Conservation (phyloP, 2,113 vertebrate genomes). For the Pelecanus crispus region DNA sequence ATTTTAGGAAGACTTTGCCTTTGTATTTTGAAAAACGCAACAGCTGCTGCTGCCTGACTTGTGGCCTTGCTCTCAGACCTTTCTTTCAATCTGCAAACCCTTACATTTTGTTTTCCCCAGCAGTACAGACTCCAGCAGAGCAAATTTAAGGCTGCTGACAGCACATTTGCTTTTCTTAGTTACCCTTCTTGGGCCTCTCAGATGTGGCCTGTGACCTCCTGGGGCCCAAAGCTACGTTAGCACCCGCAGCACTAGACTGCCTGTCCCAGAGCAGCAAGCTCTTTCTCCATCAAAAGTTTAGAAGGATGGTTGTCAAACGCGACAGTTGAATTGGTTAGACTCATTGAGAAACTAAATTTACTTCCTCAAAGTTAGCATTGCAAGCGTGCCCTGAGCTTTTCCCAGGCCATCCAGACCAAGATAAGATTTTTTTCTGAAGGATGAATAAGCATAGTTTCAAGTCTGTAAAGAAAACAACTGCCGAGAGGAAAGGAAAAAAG, state of each 20-base stretch:
- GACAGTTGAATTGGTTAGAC: neutral
- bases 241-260: neutral
- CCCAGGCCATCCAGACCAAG: neutral
- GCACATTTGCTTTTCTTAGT: neutral
- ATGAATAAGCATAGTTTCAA: neutral
- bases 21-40: neutral
- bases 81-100: neutral
- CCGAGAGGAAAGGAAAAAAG: neutral
- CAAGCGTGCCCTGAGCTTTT: neutral
- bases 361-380: constrained; percentile 18
- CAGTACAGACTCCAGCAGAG: neutral
- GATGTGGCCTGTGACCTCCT: neutral
- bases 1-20: neutral
- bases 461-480: neutral
- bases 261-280: neutral
- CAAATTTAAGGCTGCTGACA: neutral
- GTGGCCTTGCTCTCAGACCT: neutral
- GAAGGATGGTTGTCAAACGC: neutral
- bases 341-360: neutral
- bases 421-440: neutral
- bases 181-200: neutral
- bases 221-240: neutral
- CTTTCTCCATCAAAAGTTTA: neutral
- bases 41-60: neutral
- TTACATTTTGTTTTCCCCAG: neutral